Base-by-base conservation (phyloP, 1,140 invertebrate genomes). In the Zeugodacus cucurbitae region DNA sequence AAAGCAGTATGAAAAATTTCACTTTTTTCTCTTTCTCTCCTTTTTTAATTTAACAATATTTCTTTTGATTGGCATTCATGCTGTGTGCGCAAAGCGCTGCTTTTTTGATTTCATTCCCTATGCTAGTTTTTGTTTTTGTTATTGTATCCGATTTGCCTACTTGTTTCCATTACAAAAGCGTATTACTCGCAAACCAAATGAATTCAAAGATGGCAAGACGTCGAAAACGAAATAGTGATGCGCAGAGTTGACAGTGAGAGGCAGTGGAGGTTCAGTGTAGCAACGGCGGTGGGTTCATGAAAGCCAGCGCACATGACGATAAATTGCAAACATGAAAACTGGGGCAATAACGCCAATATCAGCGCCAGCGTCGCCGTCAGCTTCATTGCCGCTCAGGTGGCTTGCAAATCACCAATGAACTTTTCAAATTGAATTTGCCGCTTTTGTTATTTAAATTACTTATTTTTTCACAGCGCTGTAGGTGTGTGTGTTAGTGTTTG, bases 351-450 rank as follows among this genome's bases (percentile, higher is more conserved):
- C 67, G 20, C 4, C 67, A 32, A 62, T 7, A 10, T 17, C 64
- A 32, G n/a, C 3, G 14, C n/a, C 22, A 26, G 5, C 26, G 26
- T 3, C 59, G 1, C 8, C 59, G 10, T 3, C 64, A 70, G 10
- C 29, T 1, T 17, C 10, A 6, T 14, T 48, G 41, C 26, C 74
- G 22, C 74, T 22, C 34, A 74, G 67, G 2, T 74, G 32, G n/a
- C 41, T 54, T 48, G 22, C 48, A 82, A 82, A 48, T 44, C 37
- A 82, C 11, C 74, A 82, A 48, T 48, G 74, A 82, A 82, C 74
- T 82, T 82, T 82, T 82, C 74, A 54, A 82, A 82, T 82, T 82
- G 74, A 82, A 82, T 82, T 82, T 82, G n/a, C 74, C 41, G 74
- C 74, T 48, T 82, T 82, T 82, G 74, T 48, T 82, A 82, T 82